phyloP scores from a whole-genome alignment of 2,113 vertebrate species.

The Petroica traversi region DNA sequence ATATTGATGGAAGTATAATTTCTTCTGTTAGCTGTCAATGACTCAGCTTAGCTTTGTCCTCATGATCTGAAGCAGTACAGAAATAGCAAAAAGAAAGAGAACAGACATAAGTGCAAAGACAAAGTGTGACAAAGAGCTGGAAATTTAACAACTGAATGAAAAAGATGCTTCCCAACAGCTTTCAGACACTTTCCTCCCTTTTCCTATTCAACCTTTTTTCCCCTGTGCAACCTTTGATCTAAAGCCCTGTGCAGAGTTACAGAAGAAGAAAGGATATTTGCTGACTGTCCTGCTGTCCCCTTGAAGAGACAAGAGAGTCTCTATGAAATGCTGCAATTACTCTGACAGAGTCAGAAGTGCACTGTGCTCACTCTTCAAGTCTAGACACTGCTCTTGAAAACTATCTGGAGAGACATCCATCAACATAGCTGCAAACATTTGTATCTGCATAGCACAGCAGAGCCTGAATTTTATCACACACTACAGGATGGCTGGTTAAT shows the following conservation, averaged over 20 bases:
- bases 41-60: background rate
- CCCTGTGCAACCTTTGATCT: background rate
- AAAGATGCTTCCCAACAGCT: background rate
- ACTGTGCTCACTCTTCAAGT: background rate
- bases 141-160: background rate
- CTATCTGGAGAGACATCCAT: constrained; percentile 27
- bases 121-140: background rate
- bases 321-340: background rate
- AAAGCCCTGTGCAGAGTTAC: background rate
- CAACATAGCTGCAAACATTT: background rate
- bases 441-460: background rate
- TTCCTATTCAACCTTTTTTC: background rate
- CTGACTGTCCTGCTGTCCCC: background rate
- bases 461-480: background rate
- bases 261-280: background rate
- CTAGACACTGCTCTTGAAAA: background rate
- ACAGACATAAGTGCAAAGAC: background rate
- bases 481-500: background rate
- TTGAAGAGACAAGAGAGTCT: background rate
- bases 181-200: background rate
- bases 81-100: background rate
- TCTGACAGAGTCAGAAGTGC: background rate
- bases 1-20: background rate
- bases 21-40: background rate
- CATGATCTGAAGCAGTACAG: background rate